These are phyloP conservation scores for Calypte anna DNA, from an alignment of 2,113 vertebrate species.

Conservation along the genomic window DNA sequence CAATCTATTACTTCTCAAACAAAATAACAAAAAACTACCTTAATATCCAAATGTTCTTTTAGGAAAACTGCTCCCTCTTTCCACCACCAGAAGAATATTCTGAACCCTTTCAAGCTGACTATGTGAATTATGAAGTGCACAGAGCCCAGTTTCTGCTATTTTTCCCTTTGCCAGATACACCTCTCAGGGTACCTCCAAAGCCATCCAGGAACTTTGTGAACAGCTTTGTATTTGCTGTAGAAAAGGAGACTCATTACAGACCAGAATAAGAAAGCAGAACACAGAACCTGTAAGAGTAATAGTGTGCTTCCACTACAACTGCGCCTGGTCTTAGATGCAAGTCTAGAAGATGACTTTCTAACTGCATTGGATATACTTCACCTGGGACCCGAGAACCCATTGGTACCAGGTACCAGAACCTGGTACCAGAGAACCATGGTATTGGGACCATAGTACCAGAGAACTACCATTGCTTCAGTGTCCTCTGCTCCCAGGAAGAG, in stretches of 20 bases:
- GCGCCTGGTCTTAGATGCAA: not conserved
- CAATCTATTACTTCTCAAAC: not conserved
- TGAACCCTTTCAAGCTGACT: slow-evolving; percentile 3
- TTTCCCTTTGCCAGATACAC: slow-evolving; percentile 1
- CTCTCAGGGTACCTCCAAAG: not conserved
- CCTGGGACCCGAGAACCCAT: not conserved
- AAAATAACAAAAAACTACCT: not conserved
- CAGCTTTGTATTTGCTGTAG: not conserved
- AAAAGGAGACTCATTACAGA: not conserved
- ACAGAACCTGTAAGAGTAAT: not conserved
- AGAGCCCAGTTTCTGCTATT: not conserved
- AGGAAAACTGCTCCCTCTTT: slow-evolving; percentile 21
- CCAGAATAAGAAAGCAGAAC: not conserved
- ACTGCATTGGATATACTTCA: not conserved
- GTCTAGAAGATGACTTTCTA: not conserved
- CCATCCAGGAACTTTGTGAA: not conserved
- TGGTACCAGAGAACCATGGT: too few relatives aligned
- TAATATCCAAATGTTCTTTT: not conserved
- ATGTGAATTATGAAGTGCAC: not conserved
- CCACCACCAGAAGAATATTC: not conserved
- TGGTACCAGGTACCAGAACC: too few relatives aligned
- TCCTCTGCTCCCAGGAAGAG: not conserved
- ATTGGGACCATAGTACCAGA: not conserved
- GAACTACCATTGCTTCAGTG: not conserved
- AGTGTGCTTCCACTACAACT: not conserved